These are phyloP conservation scores for Oryzias dopingdopingensis DNA, from an alignment of 2,797 vertebrate genomes.

Conservation along the genomic window DNA sequence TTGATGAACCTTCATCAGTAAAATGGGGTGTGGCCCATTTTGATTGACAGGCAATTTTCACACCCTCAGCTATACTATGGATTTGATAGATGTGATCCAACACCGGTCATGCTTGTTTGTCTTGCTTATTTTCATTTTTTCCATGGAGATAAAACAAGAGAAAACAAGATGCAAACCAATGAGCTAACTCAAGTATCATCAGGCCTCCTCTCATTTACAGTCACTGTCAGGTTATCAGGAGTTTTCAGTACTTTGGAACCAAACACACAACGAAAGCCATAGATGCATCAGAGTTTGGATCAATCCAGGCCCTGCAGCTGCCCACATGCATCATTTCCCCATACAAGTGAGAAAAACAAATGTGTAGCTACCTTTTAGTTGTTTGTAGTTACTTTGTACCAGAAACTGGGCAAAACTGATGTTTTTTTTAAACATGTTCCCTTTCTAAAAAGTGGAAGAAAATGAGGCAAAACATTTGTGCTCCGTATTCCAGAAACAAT, in stretches of 20 bases:
- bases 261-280: slow-evolving; percentile 19
- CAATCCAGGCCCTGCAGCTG: slow-evolving; percentile 48
- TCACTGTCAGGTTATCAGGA: slow-evolving; percentile 36
- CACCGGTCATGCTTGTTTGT: too few relatives aligned
- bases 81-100: too few relatives aligned
- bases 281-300: slow-evolving; percentile 37
- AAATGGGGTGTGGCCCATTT: too few relatives aligned
- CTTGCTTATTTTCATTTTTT: too few relatives aligned
- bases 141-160: too few relatives aligned
- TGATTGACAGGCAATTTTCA: too few relatives aligned
- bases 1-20: too few relatives aligned
- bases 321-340: slow-evolving; percentile 37
- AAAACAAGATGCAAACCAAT: too few relatives aligned
- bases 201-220: slow-evolving; percentile 13
- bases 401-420: too few relatives aligned
- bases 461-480: slow-evolving; percentile 48
- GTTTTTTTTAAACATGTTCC: not conserved
- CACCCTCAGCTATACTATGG: too few relatives aligned
- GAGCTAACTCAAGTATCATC: slow-evolving; percentile 18
- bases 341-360: slow-evolving; percentile 10
- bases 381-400: too few relatives aligned
- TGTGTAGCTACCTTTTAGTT: not conserved
- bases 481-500: slow-evolving; percentile 63
- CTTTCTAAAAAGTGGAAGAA: slow-evolving; percentile 32
- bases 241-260: slow-evolving; percentile 46